phyloP scores from a whole-genome alignment of 2,888 invertebrate genomes.

The Nesidiocoris tenuis region DNA sequence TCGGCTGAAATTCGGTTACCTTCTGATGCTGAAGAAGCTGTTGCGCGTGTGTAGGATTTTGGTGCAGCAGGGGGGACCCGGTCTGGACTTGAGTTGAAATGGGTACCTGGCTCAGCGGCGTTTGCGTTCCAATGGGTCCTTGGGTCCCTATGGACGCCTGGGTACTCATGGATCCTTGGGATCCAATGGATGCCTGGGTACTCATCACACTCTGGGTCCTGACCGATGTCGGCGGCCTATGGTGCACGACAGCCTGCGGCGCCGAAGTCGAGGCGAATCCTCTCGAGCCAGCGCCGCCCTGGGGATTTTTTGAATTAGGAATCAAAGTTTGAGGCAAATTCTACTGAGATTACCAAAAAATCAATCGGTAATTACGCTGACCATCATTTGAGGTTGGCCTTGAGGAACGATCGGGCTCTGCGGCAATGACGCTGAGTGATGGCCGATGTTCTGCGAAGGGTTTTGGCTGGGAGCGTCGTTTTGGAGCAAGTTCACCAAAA shows the following conservation, averaged over 20 bases:
- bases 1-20: neutral
- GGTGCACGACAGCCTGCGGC: conserved; percentile 30
- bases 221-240: conserved; percentile 7
- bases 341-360: too few species aligned
- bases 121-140: neutral
- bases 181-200: neutral
- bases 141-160: neutral
- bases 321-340: too few species aligned
- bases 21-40: neutral
- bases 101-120: neutral
- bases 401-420: neutral
- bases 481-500: conserved; percentile 87
- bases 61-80: neutral
- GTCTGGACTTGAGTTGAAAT: neutral
- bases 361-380: too few species aligned
- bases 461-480: conserved; percentile 64
- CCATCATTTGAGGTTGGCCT: neutral
- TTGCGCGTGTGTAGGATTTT: neutral
- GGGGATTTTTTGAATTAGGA: too few species aligned
- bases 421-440: neutral
- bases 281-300: conserved; percentile 36
- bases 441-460: neutral
- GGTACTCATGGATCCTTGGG: neutral
- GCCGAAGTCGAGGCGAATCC: conserved; percentile 5
- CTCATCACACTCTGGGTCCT: neutral